Percentiles rank a stretch among this genome's conserved stretches.
phyloP scores from a whole-genome alignment of 1,140 invertebrate genomes.

The Dolichoris vasculosae region DNA sequence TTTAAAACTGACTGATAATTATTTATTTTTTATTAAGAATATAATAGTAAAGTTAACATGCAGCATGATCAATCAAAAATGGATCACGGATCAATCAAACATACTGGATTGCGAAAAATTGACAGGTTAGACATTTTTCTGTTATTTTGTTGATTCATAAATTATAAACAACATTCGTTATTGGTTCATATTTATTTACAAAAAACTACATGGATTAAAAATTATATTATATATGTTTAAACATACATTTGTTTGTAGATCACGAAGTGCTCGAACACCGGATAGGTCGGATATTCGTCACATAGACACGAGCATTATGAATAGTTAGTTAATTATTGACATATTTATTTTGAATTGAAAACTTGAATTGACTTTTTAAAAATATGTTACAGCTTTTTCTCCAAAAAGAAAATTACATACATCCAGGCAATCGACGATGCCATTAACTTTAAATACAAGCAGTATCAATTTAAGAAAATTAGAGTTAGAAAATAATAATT shows the following conservation, averaged over 20 bases:
- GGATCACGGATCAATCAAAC: constrained; percentile 19
- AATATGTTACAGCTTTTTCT: background rate
- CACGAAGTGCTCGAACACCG: constrained; percentile 32
- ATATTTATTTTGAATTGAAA: background rate
- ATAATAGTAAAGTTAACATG: background rate
- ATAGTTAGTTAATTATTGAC: constrained; percentile 14
- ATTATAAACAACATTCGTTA: background rate
- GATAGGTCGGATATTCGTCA: constrained; percentile 37
- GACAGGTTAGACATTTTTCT: constrained; percentile 34
- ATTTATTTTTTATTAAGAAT: constrained; percentile 7
- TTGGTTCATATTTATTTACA: background rate
- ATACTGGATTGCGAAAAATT: constrained; percentile 7
- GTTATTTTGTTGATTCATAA: background rate
- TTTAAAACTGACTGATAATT: background rate
- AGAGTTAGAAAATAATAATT: constrained; percentile 50
- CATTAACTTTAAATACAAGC: background rate
- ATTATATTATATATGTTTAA: background rate
- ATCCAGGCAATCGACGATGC: constrained; percentile 32
- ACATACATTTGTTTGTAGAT: constrained; percentile 19
- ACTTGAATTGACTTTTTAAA: background rate
- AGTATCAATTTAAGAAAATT: constrained; percentile 39
- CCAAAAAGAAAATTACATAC: constrained; percentile 44
- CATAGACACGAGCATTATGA: constrained; percentile 11
- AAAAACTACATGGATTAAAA: background rate
- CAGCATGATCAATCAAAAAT: constrained; percentile 37